Base-by-base conservation (phyloP, 2,888 invertebrate genomes). In the Tipula lateralis region DNA sequence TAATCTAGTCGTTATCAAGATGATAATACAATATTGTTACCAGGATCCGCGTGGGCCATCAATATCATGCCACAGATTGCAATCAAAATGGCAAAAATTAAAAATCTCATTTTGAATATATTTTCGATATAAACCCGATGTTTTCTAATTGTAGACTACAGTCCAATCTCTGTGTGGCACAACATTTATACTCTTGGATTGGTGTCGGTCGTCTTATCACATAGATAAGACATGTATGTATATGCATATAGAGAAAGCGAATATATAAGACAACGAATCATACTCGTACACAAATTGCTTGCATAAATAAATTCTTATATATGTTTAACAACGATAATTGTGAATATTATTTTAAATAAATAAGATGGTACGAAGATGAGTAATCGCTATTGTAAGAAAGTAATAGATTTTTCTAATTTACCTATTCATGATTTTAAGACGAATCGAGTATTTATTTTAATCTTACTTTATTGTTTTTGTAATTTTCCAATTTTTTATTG, bases 351-450 rank as follows among this genome's bases (percentile, higher is more conserved):
- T 66, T 66, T 66, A 24, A 24, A 66, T 66, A 66, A 24, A 66
- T 24, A 7, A 66, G 66, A 66, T n/a, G 50, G 24, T 13, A 9
- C 19, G 2, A 66, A 9, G 66, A 66, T 66, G 66, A 66, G 19
- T 50, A 50, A 50, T 66, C 24, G 66, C 24, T 50, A 50, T 50
- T 19, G 24, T 24, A 66, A 12, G 24, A 66, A 24, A 24, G 66
- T 66, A 66, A 66, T 66, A 66, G 66, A 66, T 66, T 66, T 66
- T 66, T 66, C 66, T 66, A 66, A 66, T 66, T 66, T 66, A 66
- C 66, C 66, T 66, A 66, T 66, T 66, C 66, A 66, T 66, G 66
- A 24, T 66, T 66, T 66, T 66, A 66, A 66, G 66, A 7, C 0
- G 24, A 66, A 24, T 66, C 66, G 24, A 24, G 24, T 66, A 66